These are phyloP conservation scores for Heterochromis multidens DNA, from an alignment of 2,113 vertebrate species.

Conservation along the genomic window DNA sequence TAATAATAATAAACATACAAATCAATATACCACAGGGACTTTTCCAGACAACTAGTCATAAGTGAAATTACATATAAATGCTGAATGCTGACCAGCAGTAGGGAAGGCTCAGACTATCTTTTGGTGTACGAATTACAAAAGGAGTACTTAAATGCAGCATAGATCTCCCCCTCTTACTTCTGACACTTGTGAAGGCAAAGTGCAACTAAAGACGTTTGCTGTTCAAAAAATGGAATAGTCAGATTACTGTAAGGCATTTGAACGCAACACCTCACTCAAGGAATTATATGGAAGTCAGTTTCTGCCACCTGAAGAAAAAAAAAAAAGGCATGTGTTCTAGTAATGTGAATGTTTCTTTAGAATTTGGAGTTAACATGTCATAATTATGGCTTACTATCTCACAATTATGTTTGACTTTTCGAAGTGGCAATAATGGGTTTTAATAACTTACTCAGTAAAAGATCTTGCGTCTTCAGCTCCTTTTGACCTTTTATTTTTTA, in stretches of 20 bases:
- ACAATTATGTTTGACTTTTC: not conserved
- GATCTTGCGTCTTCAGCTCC: not conserved
- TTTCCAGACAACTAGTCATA: not conserved
- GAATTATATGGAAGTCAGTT: not conserved
- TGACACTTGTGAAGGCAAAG: not conserved
- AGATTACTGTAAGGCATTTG: not conserved
- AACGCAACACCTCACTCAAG: not conserved
- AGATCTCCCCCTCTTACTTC: not conserved
- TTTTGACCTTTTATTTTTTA: not conserved
- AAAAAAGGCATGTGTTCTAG: not conserved
- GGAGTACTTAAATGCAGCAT: not conserved
- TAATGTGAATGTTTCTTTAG: not conserved
- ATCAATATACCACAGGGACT: not conserved
- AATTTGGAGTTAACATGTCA: not conserved
- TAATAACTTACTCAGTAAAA: too few species aligned
- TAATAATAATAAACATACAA: not conserved
- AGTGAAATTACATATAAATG: not conserved
- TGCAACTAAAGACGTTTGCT: not conserved
- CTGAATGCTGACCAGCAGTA: not conserved
- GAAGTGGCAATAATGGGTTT: not conserved
- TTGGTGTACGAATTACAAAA: not conserved
- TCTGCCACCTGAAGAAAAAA: not conserved
- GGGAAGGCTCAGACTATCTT: not conserved
- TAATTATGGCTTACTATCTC: not conserved
- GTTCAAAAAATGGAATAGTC: not conserved